These are phyloP conservation scores for Glossophaga mutica DNA, from an alignment of 2,797 vertebrate genomes.

Conservation along the genomic window DNA sequence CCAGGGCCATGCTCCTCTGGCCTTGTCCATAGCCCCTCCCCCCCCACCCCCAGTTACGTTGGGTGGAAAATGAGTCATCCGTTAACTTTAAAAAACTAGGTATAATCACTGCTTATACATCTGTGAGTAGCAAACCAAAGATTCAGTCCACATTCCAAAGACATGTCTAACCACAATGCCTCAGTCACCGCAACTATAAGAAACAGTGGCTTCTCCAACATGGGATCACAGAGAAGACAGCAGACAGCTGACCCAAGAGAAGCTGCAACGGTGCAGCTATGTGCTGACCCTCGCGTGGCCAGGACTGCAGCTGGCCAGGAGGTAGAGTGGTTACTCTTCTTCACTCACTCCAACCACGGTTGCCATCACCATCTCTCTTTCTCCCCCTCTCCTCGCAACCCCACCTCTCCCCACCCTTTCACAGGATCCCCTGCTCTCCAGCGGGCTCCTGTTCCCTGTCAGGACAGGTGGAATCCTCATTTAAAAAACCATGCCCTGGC, in stretches of 20 bases:
- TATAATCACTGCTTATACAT: neutral
- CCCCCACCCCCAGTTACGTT: neutral
- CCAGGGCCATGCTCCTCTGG: neutral
- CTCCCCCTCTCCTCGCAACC: neutral
- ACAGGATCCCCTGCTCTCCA: neutral
- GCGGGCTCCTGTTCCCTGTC: neutral
- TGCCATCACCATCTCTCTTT: neutral
- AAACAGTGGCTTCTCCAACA: neutral
- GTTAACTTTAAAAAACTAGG: neutral
- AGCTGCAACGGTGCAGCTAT: rapidly evolving
- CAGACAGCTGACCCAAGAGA: neutral
- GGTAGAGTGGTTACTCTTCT: neutral
- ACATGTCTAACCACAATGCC: neutral
- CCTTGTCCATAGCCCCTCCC: neutral
- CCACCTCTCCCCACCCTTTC: neutral
- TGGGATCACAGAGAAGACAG: neutral
- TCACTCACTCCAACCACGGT: neutral
- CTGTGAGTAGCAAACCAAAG: neutral
- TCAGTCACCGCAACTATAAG: neutral
- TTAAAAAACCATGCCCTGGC: neutral
- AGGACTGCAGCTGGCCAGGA: neutral
- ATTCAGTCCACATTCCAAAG: neutral
- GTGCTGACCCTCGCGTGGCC: neutral
- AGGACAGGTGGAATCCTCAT: neutral
- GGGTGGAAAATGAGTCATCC: neutral